Percentiles rank a stretch among this genome's conserved stretches.
Conservation (phyloP, 2,888 invertebrate genomes). For the Norana najaformis region DNA sequence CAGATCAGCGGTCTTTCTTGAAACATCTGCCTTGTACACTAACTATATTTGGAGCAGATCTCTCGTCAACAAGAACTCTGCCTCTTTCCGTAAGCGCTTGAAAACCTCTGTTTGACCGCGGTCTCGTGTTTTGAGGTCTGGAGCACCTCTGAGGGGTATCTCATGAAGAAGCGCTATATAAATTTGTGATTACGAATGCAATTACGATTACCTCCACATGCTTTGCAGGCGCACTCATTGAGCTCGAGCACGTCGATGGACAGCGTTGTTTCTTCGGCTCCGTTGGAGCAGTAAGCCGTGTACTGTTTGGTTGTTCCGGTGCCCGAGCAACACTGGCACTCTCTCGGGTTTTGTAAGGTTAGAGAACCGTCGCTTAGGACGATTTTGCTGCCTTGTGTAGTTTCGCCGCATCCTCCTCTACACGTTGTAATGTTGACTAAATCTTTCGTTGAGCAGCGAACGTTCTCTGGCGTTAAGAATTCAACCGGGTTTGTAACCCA, state of each 20-base stretch:
- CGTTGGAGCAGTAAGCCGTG: background rate
- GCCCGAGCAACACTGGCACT: background rate
- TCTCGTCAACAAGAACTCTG: no score
- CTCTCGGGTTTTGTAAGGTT: background rate
- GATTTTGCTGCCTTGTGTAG: background rate
- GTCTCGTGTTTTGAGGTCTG: no score
- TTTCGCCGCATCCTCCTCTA: background rate
- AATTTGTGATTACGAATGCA: no score
- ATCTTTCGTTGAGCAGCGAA: background rate
- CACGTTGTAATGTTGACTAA: background rate
- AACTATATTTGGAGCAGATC: no score
- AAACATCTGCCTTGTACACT: no score
- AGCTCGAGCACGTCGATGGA: background rate
- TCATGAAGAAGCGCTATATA: no score
- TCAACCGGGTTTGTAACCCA: background rate
- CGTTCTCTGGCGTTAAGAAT: background rate
- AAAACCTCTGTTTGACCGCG: no score
- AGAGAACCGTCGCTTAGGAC: background rate
- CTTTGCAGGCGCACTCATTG: background rate
- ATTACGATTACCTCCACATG: background rate
- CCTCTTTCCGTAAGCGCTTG: no score
- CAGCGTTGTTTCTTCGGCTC: background rate
- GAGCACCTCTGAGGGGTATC: no score
- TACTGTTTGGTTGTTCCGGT: background rate
- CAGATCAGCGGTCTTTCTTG: no score